phyloP scores from a whole-genome alignment of 2,113 vertebrate genomes.

The Eulemur macaco region DNA sequence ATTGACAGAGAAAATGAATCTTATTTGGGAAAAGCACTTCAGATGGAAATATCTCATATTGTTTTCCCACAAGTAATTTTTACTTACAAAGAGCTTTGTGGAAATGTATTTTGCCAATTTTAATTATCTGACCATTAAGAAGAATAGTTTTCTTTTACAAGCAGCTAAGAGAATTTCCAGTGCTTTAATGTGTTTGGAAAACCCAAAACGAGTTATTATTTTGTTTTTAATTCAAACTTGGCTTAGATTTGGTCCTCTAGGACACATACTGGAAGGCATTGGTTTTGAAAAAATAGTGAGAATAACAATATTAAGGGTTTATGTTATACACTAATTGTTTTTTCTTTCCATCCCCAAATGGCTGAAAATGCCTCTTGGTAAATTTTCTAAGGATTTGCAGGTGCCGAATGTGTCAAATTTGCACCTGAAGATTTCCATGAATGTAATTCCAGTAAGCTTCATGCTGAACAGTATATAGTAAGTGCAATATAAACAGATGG shows the following conservation, averaged over 20 bases:
- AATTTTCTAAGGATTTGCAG: conserved; percentile 11
- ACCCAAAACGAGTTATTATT: conserved; percentile 32
- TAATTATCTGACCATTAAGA: conserved; percentile 61
- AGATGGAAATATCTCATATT: conserved; percentile 15
- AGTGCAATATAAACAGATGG: conserved; percentile 42
- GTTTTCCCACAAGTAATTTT: conserved; percentile 49
- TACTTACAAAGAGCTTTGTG: conserved; percentile 15
- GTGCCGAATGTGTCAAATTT: neutral
- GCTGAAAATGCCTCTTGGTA: neutral
- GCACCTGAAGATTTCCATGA: conserved; percentile 46
- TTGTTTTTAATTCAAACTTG: conserved; percentile 66
- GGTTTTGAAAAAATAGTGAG: conserved; percentile 45
- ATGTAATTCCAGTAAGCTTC: conserved; percentile 33
- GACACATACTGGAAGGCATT: conserved; percentile 30
- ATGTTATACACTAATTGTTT: conserved; percentile 6
- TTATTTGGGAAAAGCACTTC: conserved; percentile 30
- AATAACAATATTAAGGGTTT: conserved; percentile 42
- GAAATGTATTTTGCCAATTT: conserved; percentile 61
- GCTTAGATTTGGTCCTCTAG: conserved; percentile 55
- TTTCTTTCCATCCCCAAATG: neutral
- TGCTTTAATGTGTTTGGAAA: conserved; percentile 34
- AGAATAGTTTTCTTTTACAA: conserved; percentile 41
- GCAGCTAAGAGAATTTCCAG: conserved; percentile 39
- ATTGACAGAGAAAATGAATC: conserved; percentile 14
- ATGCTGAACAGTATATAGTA: neutral